phyloP scores from a whole-genome alignment of 2,113 vertebrate genomes.

The Pollimyrus isidori region DNA sequence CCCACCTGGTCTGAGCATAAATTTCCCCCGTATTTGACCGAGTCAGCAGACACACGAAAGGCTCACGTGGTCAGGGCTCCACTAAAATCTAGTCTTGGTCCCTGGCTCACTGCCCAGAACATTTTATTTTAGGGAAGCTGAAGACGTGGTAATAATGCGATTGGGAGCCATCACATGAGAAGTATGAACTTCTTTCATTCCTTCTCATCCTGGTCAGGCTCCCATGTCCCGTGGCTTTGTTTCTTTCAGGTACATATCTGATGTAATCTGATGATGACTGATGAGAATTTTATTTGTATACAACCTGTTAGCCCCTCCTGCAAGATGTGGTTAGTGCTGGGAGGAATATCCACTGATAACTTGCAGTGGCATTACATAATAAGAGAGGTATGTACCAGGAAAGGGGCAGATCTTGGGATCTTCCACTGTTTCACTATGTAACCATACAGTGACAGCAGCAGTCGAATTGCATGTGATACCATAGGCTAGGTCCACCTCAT shows the following conservation, averaged over 20 bases:
- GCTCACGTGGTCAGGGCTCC: neutral
- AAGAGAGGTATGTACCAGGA: neutral
- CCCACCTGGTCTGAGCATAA: neutral
- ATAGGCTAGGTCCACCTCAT: neutral
- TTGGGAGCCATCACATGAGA: neutral
- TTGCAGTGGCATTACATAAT: neutral
- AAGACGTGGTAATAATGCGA: neutral
- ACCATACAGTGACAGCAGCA: neutral
- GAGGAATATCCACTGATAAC: neutral
- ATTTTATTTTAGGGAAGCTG: slow-evolving; percentile 9
- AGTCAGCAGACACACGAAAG: neutral
- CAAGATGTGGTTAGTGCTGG: neutral
- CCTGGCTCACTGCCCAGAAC: neutral
- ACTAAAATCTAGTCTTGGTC: too few species aligned
- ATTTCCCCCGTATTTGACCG: neutral
- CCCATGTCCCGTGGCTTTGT: neutral
- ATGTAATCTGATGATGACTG: neutral
- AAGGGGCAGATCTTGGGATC: neutral
- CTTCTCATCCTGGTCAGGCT: neutral
- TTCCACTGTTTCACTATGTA: neutral
- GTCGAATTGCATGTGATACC: neutral
- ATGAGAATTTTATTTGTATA: neutral
- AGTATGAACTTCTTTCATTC: neutral
- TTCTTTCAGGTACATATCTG: neutral
- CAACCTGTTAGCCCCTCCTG: neutral